Evolutionary conservation across 2,888 invertebrate genomes (phyloP).

Genomic region (Cephus pulcher): DNA sequence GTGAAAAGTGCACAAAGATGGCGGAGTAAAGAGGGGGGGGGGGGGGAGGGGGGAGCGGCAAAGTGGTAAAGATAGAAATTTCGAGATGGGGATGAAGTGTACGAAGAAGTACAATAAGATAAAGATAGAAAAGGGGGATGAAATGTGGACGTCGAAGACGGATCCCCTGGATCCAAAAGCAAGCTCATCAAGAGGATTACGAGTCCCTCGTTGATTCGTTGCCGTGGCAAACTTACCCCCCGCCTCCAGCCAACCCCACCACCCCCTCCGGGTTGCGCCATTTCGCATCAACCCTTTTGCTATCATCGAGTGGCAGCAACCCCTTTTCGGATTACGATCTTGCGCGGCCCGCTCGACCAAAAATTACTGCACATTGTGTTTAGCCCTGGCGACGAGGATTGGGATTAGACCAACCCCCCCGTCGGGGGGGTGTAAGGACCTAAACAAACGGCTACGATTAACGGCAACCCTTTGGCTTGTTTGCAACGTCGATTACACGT

Average conservation of each 20-base stretch:
- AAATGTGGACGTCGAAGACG: neutral
- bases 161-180: neutral
- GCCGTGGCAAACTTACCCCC: neutral
- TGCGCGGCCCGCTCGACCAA: slow-evolving; percentile 12
- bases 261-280: neutral
- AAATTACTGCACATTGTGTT: slow-evolving; percentile 10
- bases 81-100: slow-evolving; percentile 6
- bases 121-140: neutral
- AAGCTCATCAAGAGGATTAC: slow-evolving; percentile 23
- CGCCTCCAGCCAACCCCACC: too few relatives aligned
- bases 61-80: slow-evolving; percentile 3
- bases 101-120: neutral
- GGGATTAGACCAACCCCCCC: neutral
- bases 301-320: slow-evolving; percentile 30
- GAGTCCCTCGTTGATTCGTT: slow-evolving; percentile 17
- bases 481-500: neutral
- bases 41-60: too few relatives aligned
- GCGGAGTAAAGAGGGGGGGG: neutral
- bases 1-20: neutral
- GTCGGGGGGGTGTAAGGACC: neutral
- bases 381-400: neutral
- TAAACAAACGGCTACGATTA: neutral
- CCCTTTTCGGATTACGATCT: slow-evolving; percentile 28
- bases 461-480: neutral
- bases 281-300: slow-evolving; percentile 26